Evolutionary conservation across 2,113 vertebrate genomes (phyloP), one percentile per base, ranked within the genome.

Genomic region (Rhynchomys soricoides): DNA sequence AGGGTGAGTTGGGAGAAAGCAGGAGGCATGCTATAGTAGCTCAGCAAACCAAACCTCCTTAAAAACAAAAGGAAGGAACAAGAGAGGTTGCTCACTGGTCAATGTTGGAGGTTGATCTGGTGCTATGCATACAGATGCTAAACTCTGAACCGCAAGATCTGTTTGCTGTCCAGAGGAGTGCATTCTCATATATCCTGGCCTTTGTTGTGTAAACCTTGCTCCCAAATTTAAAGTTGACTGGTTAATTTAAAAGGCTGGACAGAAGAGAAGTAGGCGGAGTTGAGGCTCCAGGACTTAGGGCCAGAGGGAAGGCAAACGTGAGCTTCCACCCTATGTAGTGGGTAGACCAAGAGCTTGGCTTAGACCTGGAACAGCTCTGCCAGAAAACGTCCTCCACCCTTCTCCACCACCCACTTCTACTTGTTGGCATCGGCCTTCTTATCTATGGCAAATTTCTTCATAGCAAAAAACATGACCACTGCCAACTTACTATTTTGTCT

Each of bases 401-500:
- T 55, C 45, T 7, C 21, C 29, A 48, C 77, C 3, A 1, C 55
- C 79, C n/a, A 62, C 92, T 43, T 86, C 78, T 34, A 15, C 70
- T 74, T 89, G 68, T 91, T 89, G 59, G 37, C 31, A 78, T 40
- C 22, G 48, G 62, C 29, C 26, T 81, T 94, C 48, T 93, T 86
- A 87, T 40, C 21, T n/a, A 90, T 7, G 22, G 79, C 64, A 7
- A 78, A 17, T 77, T 93, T 74, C 22, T 85, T 55, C 19, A 24
- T 16, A 50, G 73, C 55, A 97, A 64, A 93, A 95, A 88, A 88
- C 43, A 79, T 4, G 45, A 43, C 55, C 40, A 78, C 10, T 83
- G 21, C 7, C 50, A 96, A 48, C 57, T 83, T 74, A 8, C 59
- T 29, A 89, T 12, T 86, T 70, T 89, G 90, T 74, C 31, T 62